Conservation (phyloP, 2,797 vertebrate genomes). For the Ciconia nigra region DNA sequence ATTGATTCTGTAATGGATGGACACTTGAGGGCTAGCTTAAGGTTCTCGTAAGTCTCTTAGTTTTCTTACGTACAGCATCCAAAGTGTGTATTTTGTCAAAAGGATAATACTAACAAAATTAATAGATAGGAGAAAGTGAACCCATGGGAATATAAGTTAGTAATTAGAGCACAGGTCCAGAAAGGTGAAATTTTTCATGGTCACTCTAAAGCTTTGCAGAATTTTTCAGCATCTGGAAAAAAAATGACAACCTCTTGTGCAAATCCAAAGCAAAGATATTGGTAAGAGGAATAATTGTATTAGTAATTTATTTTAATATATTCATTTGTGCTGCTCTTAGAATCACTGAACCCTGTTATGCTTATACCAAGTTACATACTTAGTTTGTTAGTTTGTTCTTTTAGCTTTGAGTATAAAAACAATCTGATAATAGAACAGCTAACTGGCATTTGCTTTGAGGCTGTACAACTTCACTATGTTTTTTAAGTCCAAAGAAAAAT, state of each 20-base stretch:
- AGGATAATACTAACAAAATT: not conserved
- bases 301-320: not conserved
- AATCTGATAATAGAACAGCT: not conserved
- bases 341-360: not conserved
- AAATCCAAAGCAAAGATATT: not conserved
- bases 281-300: not conserved
- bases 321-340: not conserved
- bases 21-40: not conserved
- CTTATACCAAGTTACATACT: not conserved
- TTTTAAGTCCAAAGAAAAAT: not conserved
- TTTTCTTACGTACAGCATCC: not conserved
- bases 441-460: not conserved
- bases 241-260: not conserved
- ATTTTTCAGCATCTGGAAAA: not conserved
- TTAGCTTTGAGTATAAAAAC: not conserved
- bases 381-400: not conserved
- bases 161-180: not conserved
- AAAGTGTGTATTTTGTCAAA: not conserved
- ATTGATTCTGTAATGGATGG: not conserved
- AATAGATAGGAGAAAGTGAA: not conserved
- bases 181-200: not conserved
- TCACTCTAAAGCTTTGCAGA: not conserved
- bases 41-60: not conserved
- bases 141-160: not conserved
- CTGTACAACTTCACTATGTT: not conserved